Percentiles rank a stretch among this genome's conserved stretches.
Conservation (phyloP, 1,140 invertebrate genomes). For the Psilanteris sp. region DNA sequence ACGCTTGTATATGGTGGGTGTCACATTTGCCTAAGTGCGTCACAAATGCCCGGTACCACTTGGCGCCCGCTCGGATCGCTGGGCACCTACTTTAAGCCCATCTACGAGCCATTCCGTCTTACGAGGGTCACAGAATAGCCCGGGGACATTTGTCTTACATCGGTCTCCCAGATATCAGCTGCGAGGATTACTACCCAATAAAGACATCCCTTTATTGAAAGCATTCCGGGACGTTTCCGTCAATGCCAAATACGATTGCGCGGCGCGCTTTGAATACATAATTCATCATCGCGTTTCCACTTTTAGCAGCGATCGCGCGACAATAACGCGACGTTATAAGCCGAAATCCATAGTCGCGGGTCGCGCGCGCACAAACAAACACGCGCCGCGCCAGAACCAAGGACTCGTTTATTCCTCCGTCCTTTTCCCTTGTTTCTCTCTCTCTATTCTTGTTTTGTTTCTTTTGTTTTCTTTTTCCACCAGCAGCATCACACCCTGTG, state of each 20-base stretch:
- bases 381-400: too few relatives aligned
- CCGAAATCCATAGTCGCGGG: too few relatives aligned
- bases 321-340: too few relatives aligned
- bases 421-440: too few relatives aligned
- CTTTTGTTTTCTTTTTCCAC: conserved; percentile 49
- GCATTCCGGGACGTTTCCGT: too few relatives aligned
- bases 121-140: conserved; percentile 55
- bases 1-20: conserved; percentile 69
- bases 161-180: conserved; percentile 27
- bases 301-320: too few relatives aligned
- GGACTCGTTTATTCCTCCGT: too few relatives aligned
- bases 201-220: conserved; percentile 48
- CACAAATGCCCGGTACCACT: conserved; percentile 72
- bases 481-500: conserved; percentile 62
- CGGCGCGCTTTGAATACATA: too few relatives aligned
- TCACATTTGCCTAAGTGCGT: conserved; percentile 76
- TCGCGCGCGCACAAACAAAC: too few relatives aligned
- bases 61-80: conserved; percentile 65
- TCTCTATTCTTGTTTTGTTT: too few relatives aligned
- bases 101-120: conserved; percentile 49
- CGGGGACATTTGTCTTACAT: conserved; percentile 57
- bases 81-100: conserved; percentile 64
- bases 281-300: too few relatives aligned
- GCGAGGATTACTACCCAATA: conserved; percentile 50
- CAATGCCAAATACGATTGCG: too few relatives aligned